Base-by-base conservation (phyloP, 1,140 invertebrate genomes). In the Drosophila varians region DNA sequence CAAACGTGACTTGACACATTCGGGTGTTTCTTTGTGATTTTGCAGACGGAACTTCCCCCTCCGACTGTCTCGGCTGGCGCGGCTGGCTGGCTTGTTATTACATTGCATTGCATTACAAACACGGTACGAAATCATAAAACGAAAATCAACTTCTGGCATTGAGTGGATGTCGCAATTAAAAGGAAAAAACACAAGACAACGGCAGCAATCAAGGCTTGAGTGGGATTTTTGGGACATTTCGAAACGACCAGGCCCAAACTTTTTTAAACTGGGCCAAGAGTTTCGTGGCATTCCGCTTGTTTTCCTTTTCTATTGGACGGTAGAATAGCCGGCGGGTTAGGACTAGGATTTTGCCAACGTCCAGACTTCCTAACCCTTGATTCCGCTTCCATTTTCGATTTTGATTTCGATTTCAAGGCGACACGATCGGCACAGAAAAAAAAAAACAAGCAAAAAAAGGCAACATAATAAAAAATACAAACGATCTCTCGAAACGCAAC, bases 111-210 rank as follows among this genome's bases (percentile, higher is more conserved):
- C n/a, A 31, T 31, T 31, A 31, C 46, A 66, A 66, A 62, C 36
- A 38, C 36, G 36, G 62, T 47, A 64, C 64, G 38, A 52, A 69
- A 43, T 55, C 62, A 56, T 69, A 54, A 66, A 64, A 62, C 26
- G 40, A 46, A 46, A 58, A 61, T 47, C 55, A 56, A 28, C 60
- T 53, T 68, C 47, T 68, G 64, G 64, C 64, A 68, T 53, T 66
- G 64, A 68, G 64, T 53, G 61, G 61, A 66, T 66, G 62, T 66
- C 62, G 60, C 14, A 66, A 66, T 66, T 66, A 66, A 66, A 53
- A 66, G 40, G 34, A 28, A 25, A 65, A 54, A 43, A 31, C 23
- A 36, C n/a, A 25, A 12, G 26, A 23, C 18, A 65, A 65, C 62
- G 21, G 25, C 2, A 26, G 31, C 42, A 53, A 68, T 21, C 60